Evolutionary conservation across 2,113 vertebrate genomes (phyloP).

Genomic region (Phodopus roborovskii): DNA sequence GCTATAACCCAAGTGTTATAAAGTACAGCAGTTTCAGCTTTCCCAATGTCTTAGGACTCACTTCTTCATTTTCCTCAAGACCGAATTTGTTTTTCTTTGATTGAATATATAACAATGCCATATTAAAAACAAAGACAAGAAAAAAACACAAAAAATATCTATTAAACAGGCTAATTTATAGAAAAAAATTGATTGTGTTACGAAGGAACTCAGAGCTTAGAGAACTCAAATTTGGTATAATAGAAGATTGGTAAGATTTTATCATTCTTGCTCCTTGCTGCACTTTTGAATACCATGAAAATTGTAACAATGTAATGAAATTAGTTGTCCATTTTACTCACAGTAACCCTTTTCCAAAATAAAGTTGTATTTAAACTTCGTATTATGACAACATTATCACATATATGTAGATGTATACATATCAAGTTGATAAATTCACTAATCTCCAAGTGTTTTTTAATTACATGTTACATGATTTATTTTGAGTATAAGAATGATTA

Average conservation of each 20-base stretch:
- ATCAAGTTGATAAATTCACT: neutral
- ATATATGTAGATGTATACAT: neutral
- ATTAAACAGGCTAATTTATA: slow-evolving; percentile 78
- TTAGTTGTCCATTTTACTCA: neutral
- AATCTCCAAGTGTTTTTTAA: neutral
- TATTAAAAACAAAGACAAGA: neutral
- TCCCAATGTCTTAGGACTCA: neutral
- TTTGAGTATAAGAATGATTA: neutral
- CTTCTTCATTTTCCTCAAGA: neutral
- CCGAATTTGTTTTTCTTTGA: slow-evolving; percentile 41
- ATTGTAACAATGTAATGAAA: neutral
- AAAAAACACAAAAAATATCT: neutral
- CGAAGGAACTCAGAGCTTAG: neutral
- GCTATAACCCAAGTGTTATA: neutral
- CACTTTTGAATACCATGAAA: neutral
- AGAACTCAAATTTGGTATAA: neutral
- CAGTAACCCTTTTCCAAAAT: neutral
- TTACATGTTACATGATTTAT: neutral
- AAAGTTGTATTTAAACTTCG: neutral
- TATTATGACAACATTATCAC: neutral
- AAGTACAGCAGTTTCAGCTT: neutral
- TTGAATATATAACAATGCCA: slow-evolving; percentile 43
- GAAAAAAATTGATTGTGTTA: slow-evolving; percentile 68
- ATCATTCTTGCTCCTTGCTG: neutral
- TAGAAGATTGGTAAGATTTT: neutral